Evolutionary conservation across 1,140 invertebrate species (phyloP).

Genomic region (Heliothis subflexa): DNA sequence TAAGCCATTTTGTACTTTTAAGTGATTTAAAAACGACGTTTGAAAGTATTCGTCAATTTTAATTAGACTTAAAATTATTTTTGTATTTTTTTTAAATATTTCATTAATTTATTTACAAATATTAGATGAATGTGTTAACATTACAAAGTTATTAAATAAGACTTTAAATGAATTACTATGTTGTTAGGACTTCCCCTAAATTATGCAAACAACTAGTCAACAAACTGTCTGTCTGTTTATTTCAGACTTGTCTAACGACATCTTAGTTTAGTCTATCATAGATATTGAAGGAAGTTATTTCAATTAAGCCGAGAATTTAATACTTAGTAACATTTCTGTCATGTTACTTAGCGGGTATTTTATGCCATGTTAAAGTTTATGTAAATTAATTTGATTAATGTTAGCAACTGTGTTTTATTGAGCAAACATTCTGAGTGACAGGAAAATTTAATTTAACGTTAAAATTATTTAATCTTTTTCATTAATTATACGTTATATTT

Average conservation of each 20-base stretch:
- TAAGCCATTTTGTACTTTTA: conserved; percentile 23
- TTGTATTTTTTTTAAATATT: too few relatives aligned
- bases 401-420: not conserved
- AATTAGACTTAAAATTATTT: too few relatives aligned
- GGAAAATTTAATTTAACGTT: not conserved
- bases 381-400: conserved; percentile 23
- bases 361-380: not conserved
- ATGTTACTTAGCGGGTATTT: not conserved
- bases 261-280: conserved; percentile 38
- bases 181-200: conserved; percentile 17
- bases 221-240: conserved; percentile 13
- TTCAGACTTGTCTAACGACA: not conserved
- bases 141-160: not conserved
- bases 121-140: too few relatives aligned
- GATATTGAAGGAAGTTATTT: conserved; percentile 36
- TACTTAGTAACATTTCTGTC: not conserved
- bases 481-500: not conserved
- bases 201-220: conserved; percentile 4
- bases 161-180: not conserved
- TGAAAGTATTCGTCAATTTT: not conserved
- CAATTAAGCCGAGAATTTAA: conserved; percentile 11
- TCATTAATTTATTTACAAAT: too few relatives aligned
- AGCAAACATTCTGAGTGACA: not conserved
- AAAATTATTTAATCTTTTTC: not conserved
- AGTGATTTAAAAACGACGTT: not conserved